Percentiles rank a stretch among this genome's conserved stretches.
Conservation (phyloP, 2,113 vertebrate genomes). For the Tamias sibiricus region DNA sequence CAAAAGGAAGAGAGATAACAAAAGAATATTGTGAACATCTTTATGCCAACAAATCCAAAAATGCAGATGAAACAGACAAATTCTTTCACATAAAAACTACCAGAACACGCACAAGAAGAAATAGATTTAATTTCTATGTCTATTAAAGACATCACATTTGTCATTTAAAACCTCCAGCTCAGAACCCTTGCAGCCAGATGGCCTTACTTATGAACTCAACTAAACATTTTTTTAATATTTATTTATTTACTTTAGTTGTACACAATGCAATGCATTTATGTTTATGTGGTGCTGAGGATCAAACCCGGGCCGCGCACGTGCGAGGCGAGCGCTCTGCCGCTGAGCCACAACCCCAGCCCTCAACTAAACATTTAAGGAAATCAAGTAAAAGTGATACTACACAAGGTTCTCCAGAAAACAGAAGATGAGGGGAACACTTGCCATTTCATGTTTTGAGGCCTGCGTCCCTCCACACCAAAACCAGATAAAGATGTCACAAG, state of each 20-base stretch:
- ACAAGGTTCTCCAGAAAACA: background rate
- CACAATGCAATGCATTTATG: too few species aligned
- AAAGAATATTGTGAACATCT: background rate
- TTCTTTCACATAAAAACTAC: background rate
- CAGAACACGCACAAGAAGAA: background rate
- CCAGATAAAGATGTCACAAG: background rate
- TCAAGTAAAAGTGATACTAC: background rate
- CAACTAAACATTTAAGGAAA: constrained; percentile 4
- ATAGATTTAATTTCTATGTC: background rate
- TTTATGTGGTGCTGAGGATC: too few species aligned
- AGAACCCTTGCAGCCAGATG: too few species aligned
- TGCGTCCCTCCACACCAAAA: background rate
- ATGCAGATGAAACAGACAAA: background rate
- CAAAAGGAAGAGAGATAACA: background rate
- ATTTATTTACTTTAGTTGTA: too few species aligned
- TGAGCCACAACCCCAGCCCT: too few species aligned
- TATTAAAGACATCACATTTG: background rate
- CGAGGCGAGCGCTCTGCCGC: too few species aligned
- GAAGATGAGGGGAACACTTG: background rate
- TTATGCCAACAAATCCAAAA: background rate
- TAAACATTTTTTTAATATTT: too few species aligned
- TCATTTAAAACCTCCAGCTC: constrained; percentile 8
- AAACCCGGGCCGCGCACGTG: too few species aligned
- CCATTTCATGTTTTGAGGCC: background rate
- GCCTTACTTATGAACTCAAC: too few species aligned